Evolutionary conservation across 2,797 vertebrate genomes (phyloP), one percentile per base, ranked within the genome.

Genomic region (Melanotaenia trifasciata): DNA sequence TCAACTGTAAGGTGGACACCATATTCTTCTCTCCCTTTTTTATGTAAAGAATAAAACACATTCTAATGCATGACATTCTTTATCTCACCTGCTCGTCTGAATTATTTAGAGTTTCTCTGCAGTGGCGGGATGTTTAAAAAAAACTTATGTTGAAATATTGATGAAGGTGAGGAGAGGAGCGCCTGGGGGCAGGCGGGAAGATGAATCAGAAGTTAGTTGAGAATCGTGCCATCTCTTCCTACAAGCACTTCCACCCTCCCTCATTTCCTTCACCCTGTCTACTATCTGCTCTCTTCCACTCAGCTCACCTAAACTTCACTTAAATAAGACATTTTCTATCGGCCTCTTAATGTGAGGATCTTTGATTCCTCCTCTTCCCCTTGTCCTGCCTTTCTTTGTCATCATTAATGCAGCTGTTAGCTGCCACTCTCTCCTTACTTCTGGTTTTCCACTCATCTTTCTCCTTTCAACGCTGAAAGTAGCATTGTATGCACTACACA

Each of bases 71-170:
- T 24, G 84, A 84, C 71, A 73, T 87, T 79, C 79, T 89, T 88
- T 84, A 86, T 89, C 79, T 87, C 79, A 78, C 75, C 77, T 32
- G 26, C 83, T 67, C 4, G 14, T 30, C 79, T 95, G 90, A 95
- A 95, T 95, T 88, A 95, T 95, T 95, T 92, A 95, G 87, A 73
- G 69, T 85, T 83, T 87, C 90, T 92, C 84, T 72, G 79, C 76
- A 76, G 88, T 67, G 79, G 89, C 67, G 82, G 83, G 89, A 92
- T 93, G 92, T 93, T 94, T 95, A 91, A 94, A 94, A 43, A 94
- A 95, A 94, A 92, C 80, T 76, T 83, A 88, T 64, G 67, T 77
- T 95, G 90, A 95, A 95, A 95, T 94, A 95, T 96, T 95, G 90
- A 96, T 95, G 93, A 95, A 93, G 93, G 92, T 93, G 93, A 94